Conservation (phyloP, 2,113 vertebrate genomes). For the Semnornis frantzii region DNA sequence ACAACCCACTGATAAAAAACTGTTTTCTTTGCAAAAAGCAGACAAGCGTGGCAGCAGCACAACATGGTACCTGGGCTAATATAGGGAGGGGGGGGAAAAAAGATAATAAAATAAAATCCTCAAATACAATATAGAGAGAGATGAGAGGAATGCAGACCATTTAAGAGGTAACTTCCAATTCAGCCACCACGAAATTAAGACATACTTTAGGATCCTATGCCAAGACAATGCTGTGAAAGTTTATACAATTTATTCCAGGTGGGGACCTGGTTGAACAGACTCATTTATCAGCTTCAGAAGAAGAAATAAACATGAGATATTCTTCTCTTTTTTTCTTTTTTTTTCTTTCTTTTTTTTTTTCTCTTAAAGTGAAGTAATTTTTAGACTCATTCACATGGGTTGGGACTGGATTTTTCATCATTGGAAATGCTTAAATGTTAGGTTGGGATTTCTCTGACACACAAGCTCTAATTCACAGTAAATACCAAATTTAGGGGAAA, state of each 20-base stretch:
- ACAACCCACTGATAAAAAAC: neutral
- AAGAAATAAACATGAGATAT: neutral
- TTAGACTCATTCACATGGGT: neutral
- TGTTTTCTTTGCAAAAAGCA: neutral
- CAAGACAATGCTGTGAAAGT: slow-evolving; percentile 54
- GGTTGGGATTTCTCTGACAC: neutral
- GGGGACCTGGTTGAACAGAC: slow-evolving; percentile 23
- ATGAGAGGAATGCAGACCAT: slow-evolving; percentile 11
- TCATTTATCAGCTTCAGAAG: slow-evolving; percentile 20
- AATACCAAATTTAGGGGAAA: neutral
- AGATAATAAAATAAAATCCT: neutral
- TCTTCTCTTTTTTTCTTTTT: too few species aligned
- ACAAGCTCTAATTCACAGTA: neutral
- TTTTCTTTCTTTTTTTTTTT: neutral
- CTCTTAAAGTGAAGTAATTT: neutral
- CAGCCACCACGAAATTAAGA: slow-evolving; percentile 37
- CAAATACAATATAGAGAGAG: neutral
- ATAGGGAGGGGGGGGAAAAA: neutral
- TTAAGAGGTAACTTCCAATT: neutral
- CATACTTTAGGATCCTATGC: neutral
- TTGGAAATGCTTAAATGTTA: neutral
- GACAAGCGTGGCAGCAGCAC: slow-evolving; percentile 11
- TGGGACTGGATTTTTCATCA: neutral
- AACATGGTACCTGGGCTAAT: slow-evolving; percentile 33
- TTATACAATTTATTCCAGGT: slow-evolving; percentile 51